phyloP scores from a whole-genome alignment of 2,888 invertebrate species.

The Pandemis heparana region DNA sequence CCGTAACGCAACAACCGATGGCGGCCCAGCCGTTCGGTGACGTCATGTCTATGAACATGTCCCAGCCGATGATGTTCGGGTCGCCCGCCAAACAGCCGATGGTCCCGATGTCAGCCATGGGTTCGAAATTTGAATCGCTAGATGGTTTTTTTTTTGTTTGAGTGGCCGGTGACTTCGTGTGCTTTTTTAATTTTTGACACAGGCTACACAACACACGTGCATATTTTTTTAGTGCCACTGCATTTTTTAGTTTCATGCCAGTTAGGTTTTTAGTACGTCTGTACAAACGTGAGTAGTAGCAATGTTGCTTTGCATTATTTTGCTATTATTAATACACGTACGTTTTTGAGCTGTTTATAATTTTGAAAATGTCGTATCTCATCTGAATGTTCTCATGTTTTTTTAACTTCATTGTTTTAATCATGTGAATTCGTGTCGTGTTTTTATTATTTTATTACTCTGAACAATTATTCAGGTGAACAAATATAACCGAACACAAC shows the following conservation, averaged over 20 bases:
- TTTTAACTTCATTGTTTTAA: conserved; percentile 1
- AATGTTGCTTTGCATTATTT: conserved; percentile 7
- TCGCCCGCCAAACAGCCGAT: conserved; percentile 78
- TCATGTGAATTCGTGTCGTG: not conserved
- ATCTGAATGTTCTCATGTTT: conserved; percentile 1
- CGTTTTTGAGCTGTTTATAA: not conserved
- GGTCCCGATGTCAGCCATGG: conserved; percentile 82
- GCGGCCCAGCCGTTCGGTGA: conserved; percentile 70
- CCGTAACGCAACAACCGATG: conserved; percentile 68
- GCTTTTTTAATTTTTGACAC: conserved; percentile 28
- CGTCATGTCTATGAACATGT: conserved; percentile 71
- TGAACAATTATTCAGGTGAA: not conserved
- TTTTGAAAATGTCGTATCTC: not conserved
- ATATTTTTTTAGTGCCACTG: conserved; percentile 27
- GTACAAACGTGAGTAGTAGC: not conserved
- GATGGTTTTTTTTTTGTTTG: conserved; percentile 60
- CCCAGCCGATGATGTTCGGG: conserved; percentile 79
- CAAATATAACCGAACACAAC: too few relatives aligned
- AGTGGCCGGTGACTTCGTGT: conserved; percentile 39
- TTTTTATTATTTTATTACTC: not conserved
- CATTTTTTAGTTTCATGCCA: conserved; percentile 17
- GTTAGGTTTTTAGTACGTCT: conserved; percentile 2
- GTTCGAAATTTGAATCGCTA: conserved; percentile 70
- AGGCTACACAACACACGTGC: conserved; percentile 16
- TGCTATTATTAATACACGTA: not conserved